Percentiles rank a stretch among this genome's conserved stretches.
Conservation (phyloP, 2,113 vertebrate species). For the Scalopus aquaticus region DNA sequence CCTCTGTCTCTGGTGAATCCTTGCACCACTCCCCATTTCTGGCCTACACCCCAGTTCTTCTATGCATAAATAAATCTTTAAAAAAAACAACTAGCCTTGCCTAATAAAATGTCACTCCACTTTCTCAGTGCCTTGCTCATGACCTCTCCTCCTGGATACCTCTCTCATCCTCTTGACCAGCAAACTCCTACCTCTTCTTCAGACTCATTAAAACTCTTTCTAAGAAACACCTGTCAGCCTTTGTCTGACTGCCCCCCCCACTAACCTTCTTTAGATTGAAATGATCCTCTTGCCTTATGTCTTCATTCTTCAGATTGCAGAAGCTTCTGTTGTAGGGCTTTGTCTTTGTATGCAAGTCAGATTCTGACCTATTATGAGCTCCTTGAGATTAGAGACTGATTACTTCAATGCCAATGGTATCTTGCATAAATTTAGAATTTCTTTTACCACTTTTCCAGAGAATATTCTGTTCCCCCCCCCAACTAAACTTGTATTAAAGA, state of each 20-base stretch:
- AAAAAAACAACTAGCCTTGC: background rate
- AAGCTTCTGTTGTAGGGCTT: background rate
- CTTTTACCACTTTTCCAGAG: background rate
- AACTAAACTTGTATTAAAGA: background rate
- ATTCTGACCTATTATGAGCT: background rate
- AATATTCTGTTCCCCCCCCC: background rate
- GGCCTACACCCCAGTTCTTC: no score
- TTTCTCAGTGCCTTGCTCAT: background rate
- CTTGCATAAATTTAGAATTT: background rate
- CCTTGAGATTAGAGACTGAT: no score
- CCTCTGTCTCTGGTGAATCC: no score
- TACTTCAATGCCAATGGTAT: background rate
- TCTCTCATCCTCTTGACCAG: background rate
- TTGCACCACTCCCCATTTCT: no score
- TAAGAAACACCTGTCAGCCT: background rate
- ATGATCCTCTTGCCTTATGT: background rate
- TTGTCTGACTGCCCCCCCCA: fast-evolving
- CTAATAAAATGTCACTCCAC: background rate
- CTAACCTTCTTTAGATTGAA: background rate
- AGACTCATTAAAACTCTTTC: background rate
- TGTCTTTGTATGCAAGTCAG: background rate
- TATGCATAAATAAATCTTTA: no score
- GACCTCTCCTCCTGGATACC: background rate
- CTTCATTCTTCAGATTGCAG: background rate
- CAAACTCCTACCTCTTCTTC: background rate